Conservation (phyloP, 2,888 invertebrate species). For the Argyresthia albistria region DNA sequence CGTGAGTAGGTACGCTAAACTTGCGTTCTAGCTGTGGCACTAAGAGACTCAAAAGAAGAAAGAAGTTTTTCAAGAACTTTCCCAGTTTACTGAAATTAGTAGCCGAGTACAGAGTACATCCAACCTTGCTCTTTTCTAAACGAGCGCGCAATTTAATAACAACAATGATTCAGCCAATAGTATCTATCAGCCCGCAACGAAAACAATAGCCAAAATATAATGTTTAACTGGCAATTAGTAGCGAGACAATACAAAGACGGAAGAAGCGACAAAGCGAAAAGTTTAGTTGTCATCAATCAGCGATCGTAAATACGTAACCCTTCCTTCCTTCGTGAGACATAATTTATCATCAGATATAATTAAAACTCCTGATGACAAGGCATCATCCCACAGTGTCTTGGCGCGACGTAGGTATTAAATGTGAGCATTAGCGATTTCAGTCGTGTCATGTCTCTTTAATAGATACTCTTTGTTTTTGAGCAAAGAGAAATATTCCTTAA, state of each 20-base stretch:
- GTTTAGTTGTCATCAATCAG: conserved; percentile 61
- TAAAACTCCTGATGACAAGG: conserved; percentile 67
- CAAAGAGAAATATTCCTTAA: too few relatives aligned
- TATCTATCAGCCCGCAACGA: conserved; percentile 44
- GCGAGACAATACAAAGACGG: conserved; percentile 47
- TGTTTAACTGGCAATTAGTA: conserved; percentile 60
- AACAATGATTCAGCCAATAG: conserved; percentile 55
- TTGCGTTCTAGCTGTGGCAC: too few relatives aligned
- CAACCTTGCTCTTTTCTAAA: too few relatives aligned
- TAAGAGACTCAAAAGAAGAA: too few relatives aligned
- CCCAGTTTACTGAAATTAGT: too few relatives aligned
- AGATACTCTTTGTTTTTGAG: too few relatives aligned
- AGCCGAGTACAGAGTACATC: too few relatives aligned
- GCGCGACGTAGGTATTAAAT: not conserved
- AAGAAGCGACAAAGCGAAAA: conserved; percentile 39
- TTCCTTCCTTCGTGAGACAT: conserved; percentile 44
- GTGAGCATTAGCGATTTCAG: not conserved
- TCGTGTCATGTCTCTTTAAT: not conserved
- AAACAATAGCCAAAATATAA: conserved; percentile 58
- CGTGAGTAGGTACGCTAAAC: too few relatives aligned
- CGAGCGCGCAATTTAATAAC: conserved; percentile 45
- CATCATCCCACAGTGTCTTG: conserved; percentile 30
- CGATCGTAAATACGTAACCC: conserved; percentile 35
- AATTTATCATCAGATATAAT: conserved; percentile 69
- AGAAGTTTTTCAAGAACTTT: too few relatives aligned